These are phyloP conservation scores for Vireo griseus DNA, from an alignment of 2,797 vertebrate genomes.

Conservation along the genomic window DNA sequence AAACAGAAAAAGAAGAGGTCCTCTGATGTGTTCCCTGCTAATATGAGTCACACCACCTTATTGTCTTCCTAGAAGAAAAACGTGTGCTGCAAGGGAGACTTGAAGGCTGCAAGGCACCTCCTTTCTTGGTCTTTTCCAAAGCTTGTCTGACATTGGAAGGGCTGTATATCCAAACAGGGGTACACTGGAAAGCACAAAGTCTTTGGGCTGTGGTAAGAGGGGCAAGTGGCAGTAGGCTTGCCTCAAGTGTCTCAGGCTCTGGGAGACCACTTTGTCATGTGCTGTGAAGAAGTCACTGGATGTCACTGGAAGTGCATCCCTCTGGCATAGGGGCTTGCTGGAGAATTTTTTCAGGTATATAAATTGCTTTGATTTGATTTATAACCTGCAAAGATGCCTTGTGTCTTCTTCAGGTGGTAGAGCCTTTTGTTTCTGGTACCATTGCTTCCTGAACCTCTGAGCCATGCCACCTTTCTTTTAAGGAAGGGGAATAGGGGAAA, in stretches of 20 bases:
- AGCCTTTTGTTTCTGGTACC: background rate
- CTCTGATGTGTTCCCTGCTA: background rate
- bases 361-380: background rate
- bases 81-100: background rate
- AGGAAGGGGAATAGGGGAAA: background rate
- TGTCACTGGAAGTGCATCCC: background rate
- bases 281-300: background rate
- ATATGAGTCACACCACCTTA: background rate
- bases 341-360: background rate
- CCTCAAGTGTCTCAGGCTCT: background rate
- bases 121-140: background rate
- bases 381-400: background rate
- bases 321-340: background rate
- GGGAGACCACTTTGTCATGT: rapidly evolving
- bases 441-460: background rate
- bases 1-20: background rate
- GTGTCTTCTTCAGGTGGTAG: background rate
- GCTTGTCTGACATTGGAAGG: background rate
- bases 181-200: background rate
- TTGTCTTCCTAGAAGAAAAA: background rate
- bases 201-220: background rate
- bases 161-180: background rate
- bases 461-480: background rate
- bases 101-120: background rate
- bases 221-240: background rate